A percentile compares a stretch with the other conserved stretches of the same genome.
Conservation (phyloP, 2,797 vertebrate genomes). For the Sus cebifrons region DNA sequence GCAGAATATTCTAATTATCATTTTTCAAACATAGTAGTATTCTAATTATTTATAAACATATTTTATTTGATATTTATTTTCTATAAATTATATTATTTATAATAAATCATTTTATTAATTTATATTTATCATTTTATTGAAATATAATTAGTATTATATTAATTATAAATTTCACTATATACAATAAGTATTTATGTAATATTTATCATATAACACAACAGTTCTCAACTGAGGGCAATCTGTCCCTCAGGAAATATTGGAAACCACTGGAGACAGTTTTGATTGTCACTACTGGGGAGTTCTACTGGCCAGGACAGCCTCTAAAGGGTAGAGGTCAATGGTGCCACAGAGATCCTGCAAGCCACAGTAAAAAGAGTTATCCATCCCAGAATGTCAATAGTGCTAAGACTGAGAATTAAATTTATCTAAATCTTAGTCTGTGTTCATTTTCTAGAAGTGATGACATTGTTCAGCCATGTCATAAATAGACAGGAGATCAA, state of each 20-base stretch:
- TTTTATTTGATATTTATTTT: conserved; percentile 27
- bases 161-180: neutral
- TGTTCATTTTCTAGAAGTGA: neutral
- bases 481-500: neutral
- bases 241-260: neutral
- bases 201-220: neutral
- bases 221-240: neutral
- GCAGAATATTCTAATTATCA: conserved; percentile 12
- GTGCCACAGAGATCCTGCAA: too few species aligned
- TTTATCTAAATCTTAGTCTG: neutral
- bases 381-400: neutral
- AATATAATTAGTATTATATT: neutral
- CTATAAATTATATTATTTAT: neutral
- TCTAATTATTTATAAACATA: neutral
- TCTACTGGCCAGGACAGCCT: neutral
- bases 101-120: neutral
- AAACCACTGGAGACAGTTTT: neutral
- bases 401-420: neutral
- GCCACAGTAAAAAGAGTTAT: neutral
- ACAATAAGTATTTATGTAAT: neutral
- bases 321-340: neutral
- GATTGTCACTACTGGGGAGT: neutral
- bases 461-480: neutral
- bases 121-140: neutral
- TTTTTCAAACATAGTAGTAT: neutral